Evolutionary conservation across 2,113 vertebrate species (phyloP), one percentile per base, ranked within the genome.

Genomic region (Ammospiza caudacuta): DNA sequence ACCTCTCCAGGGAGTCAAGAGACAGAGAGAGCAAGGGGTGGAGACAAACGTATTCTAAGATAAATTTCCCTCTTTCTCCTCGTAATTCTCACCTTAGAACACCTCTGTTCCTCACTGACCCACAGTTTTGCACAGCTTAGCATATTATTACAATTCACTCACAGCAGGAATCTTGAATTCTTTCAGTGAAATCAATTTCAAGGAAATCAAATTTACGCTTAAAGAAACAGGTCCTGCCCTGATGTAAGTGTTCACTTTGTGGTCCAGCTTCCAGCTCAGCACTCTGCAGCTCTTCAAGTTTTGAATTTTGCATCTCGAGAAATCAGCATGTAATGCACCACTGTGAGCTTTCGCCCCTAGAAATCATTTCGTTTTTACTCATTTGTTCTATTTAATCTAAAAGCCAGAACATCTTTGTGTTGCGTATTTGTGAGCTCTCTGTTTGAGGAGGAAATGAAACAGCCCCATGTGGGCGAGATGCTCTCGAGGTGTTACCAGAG

Each of bases 101-200:
- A 72, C 76, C 73, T 66, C 62, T 62, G 37, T 68, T 96, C 76
- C 80, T 89, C 62, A 23, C 66, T 93, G 93, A 88, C 94, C 90
- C 18, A 6, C 7, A 11, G 70, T 93, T 94, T 92, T 76, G 81
- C 83, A 58, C 80, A 83, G 73, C 69, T 93, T 94, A 90, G 80
- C 69, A n/a, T 92, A 66, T 83, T 94, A 77, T 59, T 87, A 70
- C 49, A 28, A 43, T 93, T 88, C 9, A 2, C 44, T 95, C 92
- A 33, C 66, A 78, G 92, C 82, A 92, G 61, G 90, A 86, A 63
- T 89, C 41, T 55, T 89, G 86, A 92, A 88, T 90, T 78, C 62
- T 85, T 5, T 82, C 90, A 92, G 58, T 57, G 79, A 83, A 89
- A 85, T 51, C 49, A 51, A 27, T 51, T 51, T 51, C 49, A 51